Evolutionary conservation across 2,888 invertebrate genomes (phyloP), one percentile per base, ranked within the genome.

Genomic region (Cryptophagus acutangulus): DNA sequence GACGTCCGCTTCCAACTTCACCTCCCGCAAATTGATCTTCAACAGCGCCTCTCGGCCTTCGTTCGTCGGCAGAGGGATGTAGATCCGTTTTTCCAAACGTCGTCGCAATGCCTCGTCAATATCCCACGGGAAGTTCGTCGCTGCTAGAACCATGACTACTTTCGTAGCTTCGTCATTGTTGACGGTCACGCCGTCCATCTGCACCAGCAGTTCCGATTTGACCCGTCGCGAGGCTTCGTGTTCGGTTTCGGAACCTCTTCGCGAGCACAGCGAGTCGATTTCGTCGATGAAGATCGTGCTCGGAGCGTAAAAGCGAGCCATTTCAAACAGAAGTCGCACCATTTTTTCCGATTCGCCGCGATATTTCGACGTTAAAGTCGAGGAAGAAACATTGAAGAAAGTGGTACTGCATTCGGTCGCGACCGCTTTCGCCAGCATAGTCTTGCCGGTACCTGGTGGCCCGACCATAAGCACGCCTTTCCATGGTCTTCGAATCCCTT

Each of bases 121-220:
- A 67, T 97, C 96, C 97, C 97, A 97, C 0, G 99, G 99, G 65
- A 96, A 95, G 72, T 99, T 99, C 0, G 97, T 99, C 3, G 97
- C 97, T 0, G 96, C 97, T 53, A 99, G 73, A 13, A 99, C 96
- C 92, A 97, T 96, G 1, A 99, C 94, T 33, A 92, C 87, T 71
- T 77, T 78, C 18, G 74, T 72, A 1, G 77, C 72, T 50, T 79
- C 78, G 41, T 78, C 81, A 56, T 72, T 74, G 50, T 78, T 77
- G 1, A 82, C 83, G 40, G 87, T 87, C 33, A 91, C 83, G 1
- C 97, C 97, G 73, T 99, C 97, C 96, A 99, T 97, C 74, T 99
- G 97, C 54, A 96, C 92, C 13, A 99, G 78, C 43, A 99, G 76
- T 72, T 99, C 97, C 0, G 95, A 93, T 73, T 99, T 99, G 38